phyloP scores from a whole-genome alignment of 2,113 vertebrate species.

The Myotis brandtii region DNA sequence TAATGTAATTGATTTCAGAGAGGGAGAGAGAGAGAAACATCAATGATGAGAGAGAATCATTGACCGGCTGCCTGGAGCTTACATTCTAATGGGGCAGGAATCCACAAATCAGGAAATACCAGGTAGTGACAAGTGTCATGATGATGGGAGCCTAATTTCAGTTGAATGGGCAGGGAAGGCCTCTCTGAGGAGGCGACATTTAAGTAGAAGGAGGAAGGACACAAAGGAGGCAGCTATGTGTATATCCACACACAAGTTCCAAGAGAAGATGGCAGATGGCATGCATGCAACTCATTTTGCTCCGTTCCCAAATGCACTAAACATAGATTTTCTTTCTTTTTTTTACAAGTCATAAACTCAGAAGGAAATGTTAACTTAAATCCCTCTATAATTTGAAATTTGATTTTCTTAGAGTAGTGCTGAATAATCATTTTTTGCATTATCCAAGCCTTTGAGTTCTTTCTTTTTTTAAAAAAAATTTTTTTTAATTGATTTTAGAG shows the following conservation, averaged over 20 bases:
- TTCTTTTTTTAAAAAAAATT: too few species aligned
- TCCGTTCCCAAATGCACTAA: neutral
- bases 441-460: neutral
- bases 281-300: slow-evolving; percentile 10
- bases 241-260: neutral
- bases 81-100: neutral
- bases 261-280: neutral
- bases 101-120: neutral
- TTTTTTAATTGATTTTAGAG: too few species aligned
- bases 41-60: too few species aligned
- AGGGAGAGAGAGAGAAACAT: too few species aligned
- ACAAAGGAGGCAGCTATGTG: neutral
- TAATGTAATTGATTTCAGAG: too few species aligned
- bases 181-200: neutral
- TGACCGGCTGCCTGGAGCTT: neutral
- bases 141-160: neutral
- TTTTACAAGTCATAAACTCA: neutral
- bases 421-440: neutral
- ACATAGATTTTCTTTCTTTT: neutral
- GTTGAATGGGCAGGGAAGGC: neutral
- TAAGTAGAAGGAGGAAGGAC: neutral
- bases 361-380: neutral
- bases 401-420: neutral
- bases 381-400: neutral
- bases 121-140: neutral